Evolutionary conservation across 2,797 vertebrate species (phyloP).

Genomic region (Acestrorhynchus altus): DNA sequence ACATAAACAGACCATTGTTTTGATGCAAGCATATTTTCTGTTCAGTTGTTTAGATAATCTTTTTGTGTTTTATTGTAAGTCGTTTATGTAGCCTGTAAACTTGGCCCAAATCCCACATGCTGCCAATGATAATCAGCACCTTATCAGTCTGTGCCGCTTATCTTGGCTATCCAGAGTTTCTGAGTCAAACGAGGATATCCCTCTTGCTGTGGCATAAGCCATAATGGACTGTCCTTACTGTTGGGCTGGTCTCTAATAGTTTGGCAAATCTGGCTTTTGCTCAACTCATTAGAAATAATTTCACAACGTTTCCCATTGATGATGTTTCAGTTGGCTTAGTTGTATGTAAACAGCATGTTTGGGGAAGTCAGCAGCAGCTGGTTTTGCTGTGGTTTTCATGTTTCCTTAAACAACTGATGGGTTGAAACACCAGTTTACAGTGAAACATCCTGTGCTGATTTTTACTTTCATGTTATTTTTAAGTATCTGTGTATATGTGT

Average conservation of each 20-base stretch:
- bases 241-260: neutral
- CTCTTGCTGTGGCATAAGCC: neutral
- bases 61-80: neutral
- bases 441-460: neutral
- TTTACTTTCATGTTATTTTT: neutral
- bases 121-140: neutral
- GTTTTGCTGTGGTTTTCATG: constrained; percentile 8
- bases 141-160: neutral
- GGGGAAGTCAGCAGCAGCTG: constrained; percentile 20
- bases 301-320: neutral
- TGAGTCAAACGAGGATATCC: neutral
- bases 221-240: neutral
- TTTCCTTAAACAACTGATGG: neutral
- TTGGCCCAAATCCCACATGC: neutral
- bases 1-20: neutral
- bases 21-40: neutral
- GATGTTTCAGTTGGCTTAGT: neutral
- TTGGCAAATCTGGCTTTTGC: neutral
- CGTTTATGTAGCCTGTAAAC: neutral
- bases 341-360: constrained; percentile 12
- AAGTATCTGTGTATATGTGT: too few relatives aligned
- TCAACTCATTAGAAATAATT: neutral
- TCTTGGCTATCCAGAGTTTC: constrained; percentile 9
- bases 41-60: neutral
- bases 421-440: neutral